phyloP scores from a whole-genome alignment of 2,797 vertebrate genomes.

The Delichon dasypus region DNA sequence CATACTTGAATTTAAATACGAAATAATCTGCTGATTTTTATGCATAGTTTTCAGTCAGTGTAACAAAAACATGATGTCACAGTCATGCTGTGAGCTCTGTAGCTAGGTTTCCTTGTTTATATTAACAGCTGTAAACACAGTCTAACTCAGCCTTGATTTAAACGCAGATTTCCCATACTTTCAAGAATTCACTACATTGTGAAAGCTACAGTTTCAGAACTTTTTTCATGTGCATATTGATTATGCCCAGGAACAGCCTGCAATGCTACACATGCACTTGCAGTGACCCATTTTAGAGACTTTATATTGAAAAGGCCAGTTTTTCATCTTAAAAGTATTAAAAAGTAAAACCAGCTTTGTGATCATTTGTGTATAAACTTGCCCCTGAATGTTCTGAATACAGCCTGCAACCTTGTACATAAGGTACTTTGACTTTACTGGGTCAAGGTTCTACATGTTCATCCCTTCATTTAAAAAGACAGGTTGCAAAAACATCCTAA shows the following conservation, averaged over 20 bases:
- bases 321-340: background rate
- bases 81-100: constrained; percentile 74
- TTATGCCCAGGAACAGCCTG: background rate
- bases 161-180: constrained; percentile 72
- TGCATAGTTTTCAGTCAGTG: constrained; percentile 79
- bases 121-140: constrained; percentile 79
- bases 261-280: background rate
- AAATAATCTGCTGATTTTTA: constrained; percentile 79
- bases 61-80: constrained; percentile 79
- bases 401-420: background rate
- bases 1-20: constrained; percentile 76
- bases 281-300: background rate
- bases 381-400: background rate
- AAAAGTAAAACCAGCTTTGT: background rate
- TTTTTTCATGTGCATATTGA: constrained; percentile 54
- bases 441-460: background rate
- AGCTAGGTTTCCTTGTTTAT: constrained; percentile 77
- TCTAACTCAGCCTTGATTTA: constrained; percentile 67
- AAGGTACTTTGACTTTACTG: background rate
- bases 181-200: constrained; percentile 34
- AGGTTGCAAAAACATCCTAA: background rate
- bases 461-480: background rate
- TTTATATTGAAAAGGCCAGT: background rate
- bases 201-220: constrained; percentile 53
- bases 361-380: background rate